Evolutionary conservation across 2,888 invertebrate genomes (phyloP).

Genomic region (Netelia melanura): DNA sequence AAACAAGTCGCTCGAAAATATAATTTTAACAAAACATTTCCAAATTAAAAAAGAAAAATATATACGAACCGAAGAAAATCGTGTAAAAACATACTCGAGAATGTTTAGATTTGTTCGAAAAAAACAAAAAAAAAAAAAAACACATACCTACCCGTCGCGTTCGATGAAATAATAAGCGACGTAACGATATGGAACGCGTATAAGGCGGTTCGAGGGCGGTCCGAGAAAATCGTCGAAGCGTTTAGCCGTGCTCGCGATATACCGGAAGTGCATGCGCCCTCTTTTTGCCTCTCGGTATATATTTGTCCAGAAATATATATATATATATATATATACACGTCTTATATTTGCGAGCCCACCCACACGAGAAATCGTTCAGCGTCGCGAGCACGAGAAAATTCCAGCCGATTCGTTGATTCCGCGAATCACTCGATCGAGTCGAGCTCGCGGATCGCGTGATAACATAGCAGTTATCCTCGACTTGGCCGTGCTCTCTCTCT

Average conservation of each 20-base stretch:
- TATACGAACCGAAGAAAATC: not conserved
- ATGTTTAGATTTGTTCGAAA: not conserved
- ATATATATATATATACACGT: not conserved
- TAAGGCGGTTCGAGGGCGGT: constrained; percentile 25
- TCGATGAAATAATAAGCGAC: constrained; percentile 45
- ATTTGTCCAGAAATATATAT: constrained; percentile 40
- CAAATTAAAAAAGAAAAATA: too few relatives aligned
- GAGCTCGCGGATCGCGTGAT: constrained; percentile 69
- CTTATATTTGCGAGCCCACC: constrained; percentile 48
- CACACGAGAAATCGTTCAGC: constrained; percentile 49
- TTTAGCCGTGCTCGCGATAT: constrained; percentile 58
- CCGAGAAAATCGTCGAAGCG: constrained; percentile 63
- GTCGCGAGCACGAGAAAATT: constrained; percentile 36
- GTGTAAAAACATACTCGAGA: not conserved
- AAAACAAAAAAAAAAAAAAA: not conserved
- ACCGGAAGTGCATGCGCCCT: constrained; percentile 61
- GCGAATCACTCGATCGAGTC: constrained; percentile 63
- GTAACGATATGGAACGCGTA: constrained; percentile 44
- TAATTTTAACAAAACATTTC: too few relatives aligned
- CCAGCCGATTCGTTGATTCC: constrained; percentile 69
- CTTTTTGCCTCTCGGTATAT: constrained; percentile 28
- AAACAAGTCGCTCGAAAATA: too few relatives aligned
- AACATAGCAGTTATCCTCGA: constrained; percentile 16
- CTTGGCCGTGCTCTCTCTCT: constrained; percentile 14
- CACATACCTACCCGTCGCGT: not conserved